These are phyloP conservation scores for Drosophila busckii DNA, from an alignment of 1,140 invertebrate genomes.

Conservation along the genomic window DNA sequence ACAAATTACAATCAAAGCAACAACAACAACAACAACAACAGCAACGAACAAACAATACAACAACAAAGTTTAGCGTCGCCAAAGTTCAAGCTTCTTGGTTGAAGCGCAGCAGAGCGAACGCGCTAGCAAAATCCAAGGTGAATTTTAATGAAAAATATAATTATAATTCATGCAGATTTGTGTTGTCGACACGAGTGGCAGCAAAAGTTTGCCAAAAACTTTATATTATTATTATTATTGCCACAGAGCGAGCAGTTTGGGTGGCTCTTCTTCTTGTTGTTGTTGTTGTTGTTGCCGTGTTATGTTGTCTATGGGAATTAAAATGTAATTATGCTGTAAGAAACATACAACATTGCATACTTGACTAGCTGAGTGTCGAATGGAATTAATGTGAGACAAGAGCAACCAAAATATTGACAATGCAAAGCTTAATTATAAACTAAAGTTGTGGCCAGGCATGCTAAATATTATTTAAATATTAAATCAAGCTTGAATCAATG, in stretches of 20 bases:
- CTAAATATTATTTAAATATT: no score
- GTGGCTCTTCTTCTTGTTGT: constrained; percentile 17
- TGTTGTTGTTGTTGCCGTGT: constrained; percentile 23
- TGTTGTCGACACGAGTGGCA: constrained; percentile 46
- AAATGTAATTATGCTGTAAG: constrained; percentile 69
- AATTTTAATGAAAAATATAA: constrained; percentile 76
- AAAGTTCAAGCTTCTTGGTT: constrained; percentile 51
- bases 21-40: constrained; percentile 18
- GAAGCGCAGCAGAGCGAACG: neutral
- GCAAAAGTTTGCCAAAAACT: constrained; percentile 66
- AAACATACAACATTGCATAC: constrained; percentile 50
- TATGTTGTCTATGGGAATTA: constrained; percentile 61
- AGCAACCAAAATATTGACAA: no score
- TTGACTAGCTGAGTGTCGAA: constrained; percentile 30
- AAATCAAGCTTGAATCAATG: no score
- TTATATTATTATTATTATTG: constrained; percentile 47
- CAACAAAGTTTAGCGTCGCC: constrained; percentile 19
- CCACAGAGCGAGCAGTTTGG: constrained; percentile 5
- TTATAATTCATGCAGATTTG: constrained; percentile 73
- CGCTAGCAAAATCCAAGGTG: constrained; percentile 51
- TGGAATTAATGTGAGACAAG: no score
- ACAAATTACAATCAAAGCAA: no score
- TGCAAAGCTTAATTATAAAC: no score
- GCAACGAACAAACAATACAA: constrained; percentile 12
- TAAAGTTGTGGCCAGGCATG: no score